phyloP scores from a whole-genome alignment of 2,797 vertebrate genomes.

The Poeciliopsis infans region DNA sequence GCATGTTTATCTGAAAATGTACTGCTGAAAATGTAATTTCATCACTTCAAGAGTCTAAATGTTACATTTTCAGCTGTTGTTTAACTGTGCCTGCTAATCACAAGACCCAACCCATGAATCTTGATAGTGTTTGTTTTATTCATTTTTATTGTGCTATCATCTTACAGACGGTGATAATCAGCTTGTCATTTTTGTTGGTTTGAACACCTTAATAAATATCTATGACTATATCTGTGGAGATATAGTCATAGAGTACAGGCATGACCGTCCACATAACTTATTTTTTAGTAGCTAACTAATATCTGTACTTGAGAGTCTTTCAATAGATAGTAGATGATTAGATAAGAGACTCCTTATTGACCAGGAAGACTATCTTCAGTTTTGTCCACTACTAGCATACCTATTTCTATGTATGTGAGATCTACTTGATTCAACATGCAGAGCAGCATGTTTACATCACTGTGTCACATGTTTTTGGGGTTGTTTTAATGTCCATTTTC shows the following conservation, averaged over 20 bases:
- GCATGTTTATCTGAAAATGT: background rate
- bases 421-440: slow-evolving; percentile 17
- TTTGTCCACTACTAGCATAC: background rate
- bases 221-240: background rate
- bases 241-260: background rate
- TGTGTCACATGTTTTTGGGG: slow-evolving; percentile 61
- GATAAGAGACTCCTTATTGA: background rate
- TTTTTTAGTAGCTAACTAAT: background rate
- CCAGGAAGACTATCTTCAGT: background rate
- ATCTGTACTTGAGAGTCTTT: background rate
- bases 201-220: background rate
- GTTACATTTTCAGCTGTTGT: background rate
- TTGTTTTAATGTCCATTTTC: slow-evolving; percentile 76
- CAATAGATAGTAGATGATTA: background rate
- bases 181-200: slow-evolving; percentile 7
- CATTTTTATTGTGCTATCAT: slow-evolving; percentile 1
- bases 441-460: slow-evolving; percentile 50
- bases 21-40: background rate
- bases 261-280: background rate
- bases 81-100: background rate
- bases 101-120: background rate
- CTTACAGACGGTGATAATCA: slow-evolving; percentile 4
- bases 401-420: background rate
- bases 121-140: slow-evolving; percentile 6
- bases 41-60: background rate